Conservation (phyloP, 2,888 invertebrate species). For the Drosophila testacea region DNA sequence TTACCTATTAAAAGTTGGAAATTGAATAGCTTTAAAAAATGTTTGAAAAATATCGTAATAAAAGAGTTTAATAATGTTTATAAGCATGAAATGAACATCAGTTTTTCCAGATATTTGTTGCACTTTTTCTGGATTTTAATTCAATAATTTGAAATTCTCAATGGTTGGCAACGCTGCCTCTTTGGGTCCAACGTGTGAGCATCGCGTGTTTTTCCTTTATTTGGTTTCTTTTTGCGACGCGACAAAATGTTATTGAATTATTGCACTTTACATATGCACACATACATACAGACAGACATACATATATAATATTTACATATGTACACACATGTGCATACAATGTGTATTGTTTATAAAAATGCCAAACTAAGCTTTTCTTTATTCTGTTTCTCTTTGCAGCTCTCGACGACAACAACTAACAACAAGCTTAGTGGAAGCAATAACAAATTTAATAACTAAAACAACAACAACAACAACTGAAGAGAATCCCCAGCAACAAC, state of each 20-base stretch:
- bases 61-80: too few relatives aligned
- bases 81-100: too few relatives aligned
- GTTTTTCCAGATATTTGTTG: too few relatives aligned
- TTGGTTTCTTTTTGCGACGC: conserved; percentile 63
- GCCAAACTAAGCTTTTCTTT: conserved; percentile 46
- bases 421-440: conserved; percentile 6
- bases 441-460: conserved; percentile 19
- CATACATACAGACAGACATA: background rate
- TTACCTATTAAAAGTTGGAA: too few relatives aligned
- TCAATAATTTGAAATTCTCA: too few relatives aligned
- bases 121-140: too few relatives aligned
- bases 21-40: too few relatives aligned
- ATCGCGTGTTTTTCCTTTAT: conserved; percentile 58
- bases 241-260: conserved; percentile 48
- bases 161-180: background rate
- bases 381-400: conserved; percentile 48
- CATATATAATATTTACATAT: background rate
- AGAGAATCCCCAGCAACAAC: conserved; percentile 1
- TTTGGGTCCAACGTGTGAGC: conserved; percentile 41
- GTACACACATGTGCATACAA: conserved; percentile 20
- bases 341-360: conserved; percentile 46
- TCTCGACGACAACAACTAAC: conserved; percentile 42
- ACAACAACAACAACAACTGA: conserved; percentile 19
- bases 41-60: too few relatives aligned
- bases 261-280: conserved; percentile 30